A percentile compares a stretch with the other conserved stretches of the same genome.
Conservation (phyloP, 2,888 invertebrate species). For the Cepaea hortensis region DNA sequence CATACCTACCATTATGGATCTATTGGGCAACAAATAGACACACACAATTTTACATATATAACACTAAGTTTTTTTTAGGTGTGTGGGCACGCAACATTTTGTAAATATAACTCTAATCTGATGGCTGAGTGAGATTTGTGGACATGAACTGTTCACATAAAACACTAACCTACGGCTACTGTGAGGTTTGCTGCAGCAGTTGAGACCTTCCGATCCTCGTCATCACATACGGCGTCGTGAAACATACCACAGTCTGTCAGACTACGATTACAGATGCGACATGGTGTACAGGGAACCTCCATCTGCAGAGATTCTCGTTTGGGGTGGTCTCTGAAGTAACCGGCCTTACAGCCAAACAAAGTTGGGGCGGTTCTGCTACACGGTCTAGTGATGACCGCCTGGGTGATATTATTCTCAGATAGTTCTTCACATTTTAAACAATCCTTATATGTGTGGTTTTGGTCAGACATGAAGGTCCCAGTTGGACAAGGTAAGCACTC, state of each 20-base stretch:
- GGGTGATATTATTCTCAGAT: background rate
- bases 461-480: background rate
- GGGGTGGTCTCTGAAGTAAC: background rate
- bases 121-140: too few species aligned
- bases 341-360: background rate
- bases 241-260: background rate
- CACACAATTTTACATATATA: too few species aligned
- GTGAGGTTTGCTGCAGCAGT: background rate
- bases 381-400: background rate
- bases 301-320: background rate
- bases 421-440: background rate
- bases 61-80: too few species aligned
- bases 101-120: too few species aligned
- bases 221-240: background rate
- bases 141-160: too few species aligned
- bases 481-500: background rate
- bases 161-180: background rate
- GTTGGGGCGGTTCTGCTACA: background rate
- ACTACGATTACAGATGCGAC: background rate
- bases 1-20: too few species aligned
- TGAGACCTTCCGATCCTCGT: background rate
- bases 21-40: too few species aligned
- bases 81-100: too few species aligned
- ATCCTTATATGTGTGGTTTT: background rate
- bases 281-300: background rate